phyloP scores from a whole-genome alignment of 2,113 vertebrate genomes.

The Bos indicus region DNA sequence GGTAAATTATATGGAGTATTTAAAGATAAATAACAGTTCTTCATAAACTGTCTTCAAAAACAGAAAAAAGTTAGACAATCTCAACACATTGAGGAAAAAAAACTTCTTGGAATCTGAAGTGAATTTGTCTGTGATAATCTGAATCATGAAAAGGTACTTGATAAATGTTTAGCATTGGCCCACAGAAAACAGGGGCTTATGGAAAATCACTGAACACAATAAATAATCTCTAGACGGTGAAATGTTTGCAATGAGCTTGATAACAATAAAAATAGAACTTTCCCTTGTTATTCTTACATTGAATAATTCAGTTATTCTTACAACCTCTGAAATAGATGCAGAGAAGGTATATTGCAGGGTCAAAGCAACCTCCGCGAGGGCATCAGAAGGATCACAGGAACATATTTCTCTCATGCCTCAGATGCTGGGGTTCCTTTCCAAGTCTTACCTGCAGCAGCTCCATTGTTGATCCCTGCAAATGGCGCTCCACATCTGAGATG shows the following conservation, averaged over 20 bases:
- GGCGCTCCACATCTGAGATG: background rate
- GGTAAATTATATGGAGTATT: background rate
- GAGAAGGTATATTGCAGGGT: background rate
- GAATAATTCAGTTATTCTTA: background rate
- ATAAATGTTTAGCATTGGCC: background rate
- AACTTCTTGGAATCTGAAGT: background rate
- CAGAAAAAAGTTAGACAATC: too few relatives aligned
- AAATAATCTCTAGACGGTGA: background rate
- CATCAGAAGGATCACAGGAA: background rate
- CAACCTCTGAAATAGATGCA: background rate
- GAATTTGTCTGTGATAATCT: background rate
- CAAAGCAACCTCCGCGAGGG: background rate
- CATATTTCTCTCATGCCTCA: background rate
- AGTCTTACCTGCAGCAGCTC: conserved; percentile 32
- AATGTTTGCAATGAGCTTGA: background rate
- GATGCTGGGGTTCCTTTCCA: background rate
- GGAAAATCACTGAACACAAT: background rate
- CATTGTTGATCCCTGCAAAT: background rate
- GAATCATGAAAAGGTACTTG: background rate
- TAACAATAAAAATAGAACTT: background rate
- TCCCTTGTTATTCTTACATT: background rate
- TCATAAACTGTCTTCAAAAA: background rate
- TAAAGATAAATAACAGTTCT: background rate
- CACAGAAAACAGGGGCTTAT: background rate
- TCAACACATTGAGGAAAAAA: background rate